Evolutionary conservation across 2,888 invertebrate genomes (phyloP).

Genomic region (Gerris lacustris): DNA sequence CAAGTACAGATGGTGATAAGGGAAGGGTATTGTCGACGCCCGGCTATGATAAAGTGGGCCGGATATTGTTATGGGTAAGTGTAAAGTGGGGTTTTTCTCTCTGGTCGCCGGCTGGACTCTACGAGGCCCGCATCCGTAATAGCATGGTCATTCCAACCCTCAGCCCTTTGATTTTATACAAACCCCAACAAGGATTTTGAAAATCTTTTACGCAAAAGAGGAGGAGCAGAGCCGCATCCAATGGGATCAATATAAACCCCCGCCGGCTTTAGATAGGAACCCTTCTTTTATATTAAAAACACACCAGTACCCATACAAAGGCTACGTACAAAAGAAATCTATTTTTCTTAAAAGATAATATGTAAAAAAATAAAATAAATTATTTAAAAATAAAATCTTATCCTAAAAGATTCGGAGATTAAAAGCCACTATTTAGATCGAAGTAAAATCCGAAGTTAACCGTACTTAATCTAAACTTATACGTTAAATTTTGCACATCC

Average conservation of each 20-base stretch:
- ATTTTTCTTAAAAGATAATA: no score
- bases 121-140: conserved; percentile 27
- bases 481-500: no score
- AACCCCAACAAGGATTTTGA: background rate
- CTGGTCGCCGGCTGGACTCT: conserved; percentile 26
- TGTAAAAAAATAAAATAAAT: no score
- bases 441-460: no score
- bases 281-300: background rate
- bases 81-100: conserved; percentile 9
- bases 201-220: background rate
- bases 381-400: no score
- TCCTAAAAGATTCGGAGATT: no score
- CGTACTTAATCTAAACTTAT: no score
- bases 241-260: background rate
- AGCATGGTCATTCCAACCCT: conserved; percentile 27
- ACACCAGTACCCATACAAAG: no score
- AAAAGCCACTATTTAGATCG: no score
- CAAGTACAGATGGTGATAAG: conserved; percentile 3
- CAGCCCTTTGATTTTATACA: background rate
- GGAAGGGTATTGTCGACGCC: conserved; percentile 1
- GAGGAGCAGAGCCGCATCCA: background rate
- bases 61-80: conserved; percentile 10
- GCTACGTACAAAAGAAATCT: no score
- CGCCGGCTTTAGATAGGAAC: background rate
- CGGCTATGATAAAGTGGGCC: background rate